phyloP scores from a whole-genome alignment of 2,888 invertebrate species.

The Pyrrhosoma nymphula region DNA sequence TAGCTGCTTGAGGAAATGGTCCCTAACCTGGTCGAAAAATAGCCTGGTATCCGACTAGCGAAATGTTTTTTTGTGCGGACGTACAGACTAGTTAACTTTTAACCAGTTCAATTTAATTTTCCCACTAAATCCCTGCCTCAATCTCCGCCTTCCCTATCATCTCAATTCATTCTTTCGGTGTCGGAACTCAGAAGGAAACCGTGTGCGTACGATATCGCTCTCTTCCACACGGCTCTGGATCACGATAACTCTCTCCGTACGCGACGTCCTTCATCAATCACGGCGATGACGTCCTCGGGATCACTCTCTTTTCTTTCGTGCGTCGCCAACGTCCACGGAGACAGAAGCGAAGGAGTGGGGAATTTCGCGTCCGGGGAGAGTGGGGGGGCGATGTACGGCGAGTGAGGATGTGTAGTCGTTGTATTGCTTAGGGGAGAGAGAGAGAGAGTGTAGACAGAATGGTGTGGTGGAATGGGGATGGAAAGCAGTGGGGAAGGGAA shows the following conservation, averaged over 20 bases:
- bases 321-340: slow-evolving; percentile 10
- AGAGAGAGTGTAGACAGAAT: background rate
- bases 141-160: background rate
- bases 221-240: background rate
- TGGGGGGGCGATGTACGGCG: background rate
- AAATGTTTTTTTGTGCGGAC: too few species aligned
- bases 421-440: too few species aligned
- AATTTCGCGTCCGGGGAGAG: background rate
- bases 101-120: background rate
- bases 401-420: background rate
- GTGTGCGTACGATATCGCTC: background rate
- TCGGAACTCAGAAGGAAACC: background rate
- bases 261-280: background rate
- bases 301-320: background rate
- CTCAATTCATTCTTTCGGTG: background rate
- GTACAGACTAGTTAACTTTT: background rate
- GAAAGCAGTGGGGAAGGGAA: background rate
- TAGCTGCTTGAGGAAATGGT: background rate
- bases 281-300: background rate
- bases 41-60: too few species aligned
- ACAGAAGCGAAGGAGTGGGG: background rate
- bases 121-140: too few species aligned
- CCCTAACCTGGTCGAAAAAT: too few species aligned
- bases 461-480: background rate
- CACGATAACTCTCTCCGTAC: background rate